Base-by-base conservation (phyloP, 2,797 vertebrate genomes). In the Trichosurus vulpecula region DNA sequence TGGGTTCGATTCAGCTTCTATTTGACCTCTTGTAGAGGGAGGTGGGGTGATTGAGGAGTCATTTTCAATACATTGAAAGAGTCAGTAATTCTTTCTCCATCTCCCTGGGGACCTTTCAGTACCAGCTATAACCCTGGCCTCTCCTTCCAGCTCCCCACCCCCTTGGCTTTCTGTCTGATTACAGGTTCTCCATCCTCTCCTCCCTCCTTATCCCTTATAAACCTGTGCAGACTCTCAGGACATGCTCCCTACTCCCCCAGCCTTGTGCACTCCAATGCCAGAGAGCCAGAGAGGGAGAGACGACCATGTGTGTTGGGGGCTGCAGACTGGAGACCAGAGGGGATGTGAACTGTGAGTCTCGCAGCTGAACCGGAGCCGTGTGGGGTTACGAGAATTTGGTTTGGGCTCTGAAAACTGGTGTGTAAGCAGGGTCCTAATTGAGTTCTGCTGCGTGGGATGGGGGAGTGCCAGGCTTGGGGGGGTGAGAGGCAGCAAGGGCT, bases 371-470 rank as follows among this genome's bases (percentile, higher is more conserved):
- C 97, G 98, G 97, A 98, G 98, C 95, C 95, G 74, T 96, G 97
- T 98, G 98, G 98, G 98, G 98, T 97, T 98, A 98, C 98, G 98
- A 97, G 98, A 99, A 98, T 99, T 99, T 98, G 98, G 98, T 98
- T 99, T 99, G 98, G n/a, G 99, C 99, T 98, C 95, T 52, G 93
- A 97, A 98, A 97, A 98, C 97, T 96, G 66, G 92, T 98, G 98
- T 98, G 97, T 98, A 98, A 99, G 98, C 98, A 98, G 97, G 98
- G 93, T 95, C 96, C 98, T 99, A 99, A 99, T 99, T 99, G 98
- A 98, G 98, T 99, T 99, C 99, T 99, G 99, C 99, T 99, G 99
- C 98, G 97, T 98, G 94, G 12, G 96, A 98, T 98, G 98, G 97
- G 97, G 13, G 61, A 54, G 1, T 25, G 66, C 66, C 66, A 47